Base-by-base conservation (phyloP, 2,888 invertebrate genomes). In the Bibio marci region DNA sequence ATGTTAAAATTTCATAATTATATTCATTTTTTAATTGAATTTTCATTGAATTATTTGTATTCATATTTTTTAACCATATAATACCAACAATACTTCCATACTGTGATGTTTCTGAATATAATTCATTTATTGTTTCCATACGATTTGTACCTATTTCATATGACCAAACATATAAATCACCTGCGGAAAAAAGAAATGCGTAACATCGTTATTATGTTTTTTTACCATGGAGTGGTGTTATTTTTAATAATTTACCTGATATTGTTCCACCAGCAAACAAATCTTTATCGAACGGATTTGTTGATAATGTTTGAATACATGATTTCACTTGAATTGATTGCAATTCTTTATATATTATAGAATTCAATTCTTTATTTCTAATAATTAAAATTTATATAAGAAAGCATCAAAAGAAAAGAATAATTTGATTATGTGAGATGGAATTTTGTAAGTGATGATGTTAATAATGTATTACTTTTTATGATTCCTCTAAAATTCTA, bases 251-350 rank as follows among this genome's bases (percentile, higher is more conserved):
- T 32, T 14, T 18, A 33, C 33, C 59, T 32, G 57, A 54, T 39
- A 58, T 49, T 15, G 55, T 58, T 11, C 58, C 55, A 3, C 60
- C 62, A 30, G 52, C 54, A 41, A 62, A 61, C 11, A 58, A 48
- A 12, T 53, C 53, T 40, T 56, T 60, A 40, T 60, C 52, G 26
- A 49, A 56, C 0, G 50, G 41, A 50, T 62, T 62, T 1, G 59
- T 59, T 30, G 50, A 48, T 3, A 62, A 45, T 17, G 49, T 48
- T 22, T 47, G 47, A 11, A 62, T 42, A 22, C 60, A 60, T 1
- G 58, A 51, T 42, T 61, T 60, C 0, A 56, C 42, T 0, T 53
- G 49, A n/a, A 62, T 31, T 2, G 43, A 42, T 41, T 10, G n/a
- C 8, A 42, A 25, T 17, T 42, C 42, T 6, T 40, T 12, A 27